Evolutionary conservation across 2,888 invertebrate genomes (phyloP), one percentile per base, ranked within the genome.

Genomic region (Dascillus cervinus): DNA sequence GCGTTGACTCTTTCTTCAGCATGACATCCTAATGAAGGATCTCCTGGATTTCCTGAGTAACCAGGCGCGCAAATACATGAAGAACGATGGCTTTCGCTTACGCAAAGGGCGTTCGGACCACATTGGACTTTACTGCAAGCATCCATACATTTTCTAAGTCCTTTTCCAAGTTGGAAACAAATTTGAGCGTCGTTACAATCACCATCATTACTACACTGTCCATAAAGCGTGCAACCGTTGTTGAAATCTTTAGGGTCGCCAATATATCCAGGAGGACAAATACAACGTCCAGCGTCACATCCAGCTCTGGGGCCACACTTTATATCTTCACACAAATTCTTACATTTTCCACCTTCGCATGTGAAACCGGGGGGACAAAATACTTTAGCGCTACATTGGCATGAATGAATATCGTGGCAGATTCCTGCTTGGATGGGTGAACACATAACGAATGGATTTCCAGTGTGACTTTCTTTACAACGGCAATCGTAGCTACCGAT

Each of bases 401-500:
- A 89, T 30, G 72, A 71, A 10, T 65, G 65, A 1, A 82, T 77
- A 53, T 85, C 79, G 26, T 73, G 67, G 53, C 88, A 88, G 46
- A 77, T 75, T 9, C 77, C 73, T 23, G 77, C 71, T 46, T 79
- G 75, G 11, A 83, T 70, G 55, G 76, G 72, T 22, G 82, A 78
- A 55, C 91, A 91, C 53, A 82, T 77, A 39, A 80, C 73, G 55
- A 89, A 90, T 0, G 92, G 91, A 71, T 92, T 90, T 26, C 91
- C 91, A 34, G 81, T 79, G 57, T 77, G 83, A 26, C 81, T 81
- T 41, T 83, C 82, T 56, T 84, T 80, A 56, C 95, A 95, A 21
- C 84, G 76, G 60, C 95, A 95, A 56, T 88, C 88, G 58, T 81
- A 94, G 49, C 84, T 81, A 29, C 94, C 94, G 8, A 82, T 76